These are phyloP conservation scores for Dendrocincla tyrannina DNA, from an alignment of 2,797 vertebrate species.

Conservation along the genomic window DNA sequence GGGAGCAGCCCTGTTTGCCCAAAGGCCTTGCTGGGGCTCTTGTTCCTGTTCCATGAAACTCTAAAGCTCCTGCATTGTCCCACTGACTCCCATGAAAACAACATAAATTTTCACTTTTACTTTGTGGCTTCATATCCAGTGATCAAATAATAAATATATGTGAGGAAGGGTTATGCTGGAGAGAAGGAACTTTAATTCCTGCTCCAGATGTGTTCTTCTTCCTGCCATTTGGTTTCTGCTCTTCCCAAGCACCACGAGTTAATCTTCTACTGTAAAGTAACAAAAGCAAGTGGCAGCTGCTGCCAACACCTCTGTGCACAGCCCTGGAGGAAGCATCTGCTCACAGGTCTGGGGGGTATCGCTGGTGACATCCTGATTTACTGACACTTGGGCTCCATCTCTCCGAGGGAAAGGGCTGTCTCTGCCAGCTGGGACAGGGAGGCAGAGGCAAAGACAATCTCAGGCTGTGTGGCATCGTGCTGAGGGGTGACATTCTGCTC, in stretches of 20 bases:
- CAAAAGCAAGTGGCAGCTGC: neutral
- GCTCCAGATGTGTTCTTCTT: slow-evolving; percentile 27
- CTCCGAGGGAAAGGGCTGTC: neutral
- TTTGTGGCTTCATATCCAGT: neutral
- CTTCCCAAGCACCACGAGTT: neutral
- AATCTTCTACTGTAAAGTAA: neutral
- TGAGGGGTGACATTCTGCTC: neutral
- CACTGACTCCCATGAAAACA: neutral
- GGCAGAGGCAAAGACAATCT: neutral
- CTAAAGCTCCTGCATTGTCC: rapidly evolving
- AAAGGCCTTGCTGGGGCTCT: neutral
- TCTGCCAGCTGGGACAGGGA: slow-evolving; percentile 14
- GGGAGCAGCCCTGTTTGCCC: neutral
- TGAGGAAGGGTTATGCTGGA: neutral
- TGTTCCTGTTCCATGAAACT: neutral
- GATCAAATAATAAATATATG: neutral
- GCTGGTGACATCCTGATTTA: slow-evolving; percentile 16
- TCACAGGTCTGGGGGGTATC: neutral
- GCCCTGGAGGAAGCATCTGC: neutral
- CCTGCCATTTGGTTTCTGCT: slow-evolving; percentile 4
- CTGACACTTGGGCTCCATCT: neutral
- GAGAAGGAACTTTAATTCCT: neutral
- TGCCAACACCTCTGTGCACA: neutral
- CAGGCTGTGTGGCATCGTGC: neutral
- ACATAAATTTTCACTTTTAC: neutral